These are phyloP conservation scores for Alloscopus bannaensis DNA, from an alignment of 2,888 invertebrate genomes.

Conservation along the genomic window DNA sequence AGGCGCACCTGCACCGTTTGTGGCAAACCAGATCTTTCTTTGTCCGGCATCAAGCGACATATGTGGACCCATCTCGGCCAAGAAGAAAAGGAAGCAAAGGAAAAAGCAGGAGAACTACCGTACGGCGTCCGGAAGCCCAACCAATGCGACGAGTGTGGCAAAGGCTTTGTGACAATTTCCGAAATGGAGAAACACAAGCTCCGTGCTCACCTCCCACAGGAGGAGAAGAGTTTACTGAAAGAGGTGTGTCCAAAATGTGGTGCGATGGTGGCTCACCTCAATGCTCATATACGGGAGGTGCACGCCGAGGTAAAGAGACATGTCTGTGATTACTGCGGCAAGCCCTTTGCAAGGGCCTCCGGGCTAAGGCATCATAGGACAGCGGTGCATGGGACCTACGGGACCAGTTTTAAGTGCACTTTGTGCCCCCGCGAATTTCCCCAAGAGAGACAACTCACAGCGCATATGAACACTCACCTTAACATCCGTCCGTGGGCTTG, in stretches of 20 bases:
- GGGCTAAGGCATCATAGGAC: background rate
- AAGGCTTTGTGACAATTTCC: background rate
- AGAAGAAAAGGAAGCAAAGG: background rate
- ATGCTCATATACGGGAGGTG: background rate
- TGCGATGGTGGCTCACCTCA: background rate
- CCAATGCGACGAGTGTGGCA: background rate
- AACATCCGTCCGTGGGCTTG: background rate
- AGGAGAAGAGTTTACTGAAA: background rate
- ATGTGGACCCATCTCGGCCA: background rate
- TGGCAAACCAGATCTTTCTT: background rate
- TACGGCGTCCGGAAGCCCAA: background rate
- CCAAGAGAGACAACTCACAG: background rate
- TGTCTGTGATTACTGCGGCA: background rate
- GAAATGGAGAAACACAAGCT: background rate
- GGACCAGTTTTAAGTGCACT: background rate
- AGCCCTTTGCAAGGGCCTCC: background rate
- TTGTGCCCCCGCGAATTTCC: background rate
- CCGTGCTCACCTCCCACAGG: background rate
- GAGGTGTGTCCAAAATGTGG: background rate
- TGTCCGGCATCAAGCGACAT: background rate
- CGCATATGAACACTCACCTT: background rate
- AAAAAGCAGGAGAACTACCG: background rate
- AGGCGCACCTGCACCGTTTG: background rate
- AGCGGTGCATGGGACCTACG: background rate
- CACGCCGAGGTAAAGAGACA: background rate